Conservation (phyloP, 2,888 invertebrate genomes). For the Ichneumon xanthorius region DNA sequence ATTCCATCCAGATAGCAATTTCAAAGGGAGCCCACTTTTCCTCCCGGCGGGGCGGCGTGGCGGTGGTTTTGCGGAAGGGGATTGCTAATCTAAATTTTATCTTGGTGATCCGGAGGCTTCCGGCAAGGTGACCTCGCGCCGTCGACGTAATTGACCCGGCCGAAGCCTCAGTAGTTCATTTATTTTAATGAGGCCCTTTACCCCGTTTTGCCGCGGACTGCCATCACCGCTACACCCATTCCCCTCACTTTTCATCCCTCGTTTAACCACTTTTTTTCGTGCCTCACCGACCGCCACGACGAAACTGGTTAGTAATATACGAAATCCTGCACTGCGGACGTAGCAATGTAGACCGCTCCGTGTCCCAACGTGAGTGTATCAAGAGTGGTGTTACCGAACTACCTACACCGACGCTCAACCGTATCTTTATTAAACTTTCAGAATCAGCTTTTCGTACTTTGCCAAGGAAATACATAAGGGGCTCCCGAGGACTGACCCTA, state of each 20-base stretch:
- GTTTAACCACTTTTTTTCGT: constrained; percentile 55
- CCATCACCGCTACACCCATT: constrained; percentile 36
- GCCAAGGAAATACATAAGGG: constrained; percentile 36
- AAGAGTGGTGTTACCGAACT: constrained; percentile 63
- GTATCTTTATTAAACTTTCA: constrained; percentile 64
- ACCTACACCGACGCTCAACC: constrained; percentile 46
- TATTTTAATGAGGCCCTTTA: constrained; percentile 76
- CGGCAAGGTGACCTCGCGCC: constrained; percentile 43
- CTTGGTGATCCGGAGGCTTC: constrained; percentile 52
- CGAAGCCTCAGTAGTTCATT: constrained; percentile 74
- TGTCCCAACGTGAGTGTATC: constrained; percentile 41
- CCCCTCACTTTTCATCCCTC: constrained; percentile 51
- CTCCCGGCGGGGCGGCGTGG: constrained; percentile 6
- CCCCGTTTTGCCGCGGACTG: constrained; percentile 56
- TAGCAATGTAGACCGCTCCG: background rate
- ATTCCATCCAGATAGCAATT: constrained; percentile 41
- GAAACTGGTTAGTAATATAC: constrained; percentile 44
- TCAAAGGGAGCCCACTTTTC: constrained; percentile 44
- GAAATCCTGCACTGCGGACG: constrained; percentile 16
- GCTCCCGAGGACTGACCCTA: constrained; percentile 30
- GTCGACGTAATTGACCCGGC: constrained; percentile 74
- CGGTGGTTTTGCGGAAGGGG: constrained; percentile 34
- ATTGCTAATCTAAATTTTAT: constrained; percentile 65
- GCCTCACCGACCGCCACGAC: constrained; percentile 19
- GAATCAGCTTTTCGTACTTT: constrained; percentile 51